Evolutionary conservation across 2,113 vertebrate genomes (phyloP), one percentile per base, ranked within the genome.

Genomic region (Noturus placidus): DNA sequence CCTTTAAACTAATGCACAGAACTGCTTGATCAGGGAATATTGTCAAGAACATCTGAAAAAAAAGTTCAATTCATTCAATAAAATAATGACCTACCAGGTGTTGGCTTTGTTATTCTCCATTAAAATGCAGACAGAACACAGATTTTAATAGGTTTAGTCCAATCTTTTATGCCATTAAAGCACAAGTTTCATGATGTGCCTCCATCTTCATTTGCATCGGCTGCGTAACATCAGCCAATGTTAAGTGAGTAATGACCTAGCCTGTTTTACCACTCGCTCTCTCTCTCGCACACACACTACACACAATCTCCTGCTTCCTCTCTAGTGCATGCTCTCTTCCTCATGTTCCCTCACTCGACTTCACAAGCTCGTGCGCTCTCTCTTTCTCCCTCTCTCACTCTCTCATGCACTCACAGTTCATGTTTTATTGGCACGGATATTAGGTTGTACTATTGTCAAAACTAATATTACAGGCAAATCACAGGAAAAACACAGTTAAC

Each of bases 211-310:
- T 63, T 72, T 57, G 15, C 42, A 52, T 54, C 42, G 46, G 33
- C 78, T 78, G 84, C 46, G 61, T 27, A 78, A 56, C 35, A 88
- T 67, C 38, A 33, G 35, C 59, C 25, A 84, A 15, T n/a, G 30
- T 33, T 59, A 42, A 88, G 22, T 27, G 50, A 84, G 82, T 77
- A 78, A 35, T 27, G 38, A 77, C 38, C 86, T 30, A 46, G 25
- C 9, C 78, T n/a, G 70, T 59, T 85, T 52, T 76, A 38, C 83
- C 54, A 5, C 67, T 56, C 50, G 56, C 86, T n/a, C 33, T n/a
- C 65, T 59, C 35, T 82, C 65, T 19, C 14, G 33, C 33, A 76
- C 42, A 76, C 46, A 30, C 46, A 78, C n/a, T n/a, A n/a, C 46
- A 78, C 76, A 54, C 6, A 22, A 42, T 27, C 30, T 59, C 30